Evolutionary conservation across 2,797 vertebrate species (phyloP).

Genomic region (Sarcophilus harrisii): DNA sequence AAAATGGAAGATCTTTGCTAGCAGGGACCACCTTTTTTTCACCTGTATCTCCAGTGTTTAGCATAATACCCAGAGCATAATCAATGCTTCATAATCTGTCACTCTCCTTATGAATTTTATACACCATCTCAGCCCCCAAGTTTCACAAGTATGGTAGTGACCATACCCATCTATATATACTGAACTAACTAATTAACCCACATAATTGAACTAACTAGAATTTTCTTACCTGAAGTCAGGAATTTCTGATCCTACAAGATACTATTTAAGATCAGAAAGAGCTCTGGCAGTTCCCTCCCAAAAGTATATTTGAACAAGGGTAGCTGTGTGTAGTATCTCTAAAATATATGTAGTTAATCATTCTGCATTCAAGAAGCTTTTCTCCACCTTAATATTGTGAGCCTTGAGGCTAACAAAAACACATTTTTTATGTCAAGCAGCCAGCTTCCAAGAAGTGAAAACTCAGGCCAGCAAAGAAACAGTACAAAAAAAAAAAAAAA

Average conservation of each 20-base stretch:
- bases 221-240: not conserved
- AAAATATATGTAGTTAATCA: conserved; percentile 48
- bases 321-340: conserved; percentile 38
- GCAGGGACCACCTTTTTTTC: not conserved
- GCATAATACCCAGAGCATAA: not conserved
- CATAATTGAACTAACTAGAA: not conserved
- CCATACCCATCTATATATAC: not conserved
- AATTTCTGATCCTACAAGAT: conserved; percentile 17
- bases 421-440: conserved; percentile 55
- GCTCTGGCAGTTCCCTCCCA: not conserved
- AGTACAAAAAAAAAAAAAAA: not conserved
- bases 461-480: conserved; percentile 18
- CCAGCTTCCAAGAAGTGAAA: conserved; percentile 29
- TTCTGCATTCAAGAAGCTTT: conserved; percentile 40
- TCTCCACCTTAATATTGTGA: conserved; percentile 43
- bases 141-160: not conserved
- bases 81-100: not conserved
- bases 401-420: conserved; percentile 48
- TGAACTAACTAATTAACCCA: not conserved
- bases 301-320: conserved; percentile 21
- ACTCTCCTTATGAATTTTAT: no score
- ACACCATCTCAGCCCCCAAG: not conserved
- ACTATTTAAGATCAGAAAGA: not conserved
- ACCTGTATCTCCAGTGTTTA: not conserved
- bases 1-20: not conserved